phyloP scores from a whole-genome alignment of 2,888 invertebrate species.

The Bombylius major region DNA sequence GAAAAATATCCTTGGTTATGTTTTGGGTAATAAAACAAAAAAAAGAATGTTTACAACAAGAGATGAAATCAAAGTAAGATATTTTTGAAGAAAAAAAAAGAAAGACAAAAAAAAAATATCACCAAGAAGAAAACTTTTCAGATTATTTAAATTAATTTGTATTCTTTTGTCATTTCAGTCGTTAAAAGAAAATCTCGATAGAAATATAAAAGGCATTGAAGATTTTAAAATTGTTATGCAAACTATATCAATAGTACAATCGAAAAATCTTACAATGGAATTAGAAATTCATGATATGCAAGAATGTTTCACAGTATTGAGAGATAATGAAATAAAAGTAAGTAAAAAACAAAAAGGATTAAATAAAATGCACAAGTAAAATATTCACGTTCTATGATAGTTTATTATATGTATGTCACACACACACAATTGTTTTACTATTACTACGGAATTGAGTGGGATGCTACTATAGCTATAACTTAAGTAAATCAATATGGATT shows the following conservation, averaged over 20 bases:
- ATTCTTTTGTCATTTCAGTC: constrained; percentile 19
- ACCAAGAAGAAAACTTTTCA: not conserved
- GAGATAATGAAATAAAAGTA: constrained; percentile 57
- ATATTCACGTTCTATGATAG: not conserved
- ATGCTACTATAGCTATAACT: no score
- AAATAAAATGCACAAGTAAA: no score
- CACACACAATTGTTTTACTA: no score
- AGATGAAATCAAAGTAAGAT: constrained; percentile 51
- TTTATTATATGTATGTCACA: no score
- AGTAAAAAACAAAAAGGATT: constrained; percentile 16
- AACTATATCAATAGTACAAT: constrained; percentile 62
- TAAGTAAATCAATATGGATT: no score
- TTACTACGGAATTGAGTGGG: no score
- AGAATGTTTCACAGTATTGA: constrained; percentile 64
- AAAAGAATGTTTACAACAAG: constrained; percentile 55
- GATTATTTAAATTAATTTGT: not conserved
- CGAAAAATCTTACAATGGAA: constrained; percentile 65
- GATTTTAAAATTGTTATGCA: constrained; percentile 77
- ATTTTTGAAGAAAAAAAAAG: not conserved
- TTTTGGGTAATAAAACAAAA: constrained; percentile 53
- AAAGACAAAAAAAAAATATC: no score
- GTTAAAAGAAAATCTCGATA: constrained; percentile 53
- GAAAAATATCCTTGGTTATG: constrained; percentile 59
- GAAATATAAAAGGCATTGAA: constrained; percentile 63
- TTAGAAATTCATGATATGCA: constrained; percentile 59